Evolutionary conservation across 2,113 vertebrate species (phyloP).

Genomic region (Aix galericulata): DNA sequence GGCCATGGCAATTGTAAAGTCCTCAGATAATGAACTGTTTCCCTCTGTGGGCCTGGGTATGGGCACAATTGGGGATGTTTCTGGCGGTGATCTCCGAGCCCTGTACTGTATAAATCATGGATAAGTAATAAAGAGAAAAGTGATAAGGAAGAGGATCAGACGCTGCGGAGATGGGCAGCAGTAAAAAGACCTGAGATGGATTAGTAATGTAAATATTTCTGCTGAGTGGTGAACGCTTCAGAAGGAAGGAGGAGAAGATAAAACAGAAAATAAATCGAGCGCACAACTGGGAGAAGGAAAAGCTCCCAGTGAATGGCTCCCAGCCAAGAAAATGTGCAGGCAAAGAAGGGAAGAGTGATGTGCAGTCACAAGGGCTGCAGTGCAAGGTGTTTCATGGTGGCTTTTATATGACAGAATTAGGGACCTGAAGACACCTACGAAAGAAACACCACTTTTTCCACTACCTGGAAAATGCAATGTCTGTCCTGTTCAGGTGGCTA

Average conservation of each 20-base stretch:
- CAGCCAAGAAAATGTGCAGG: not conserved
- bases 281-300: not conserved
- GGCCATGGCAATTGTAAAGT: not conserved
- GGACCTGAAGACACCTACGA: not conserved
- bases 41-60: not conserved
- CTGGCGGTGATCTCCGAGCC: not conserved
- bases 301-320: not conserved
- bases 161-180: not conserved
- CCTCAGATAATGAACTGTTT: not conserved
- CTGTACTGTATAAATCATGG: not conserved
- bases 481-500: not conserved
- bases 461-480: not conserved
- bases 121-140: not conserved
- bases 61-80: not conserved
- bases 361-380: not conserved
- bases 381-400: not conserved
- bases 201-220: not conserved
- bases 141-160: not conserved
- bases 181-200: not conserved
- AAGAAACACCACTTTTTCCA: not conserved
- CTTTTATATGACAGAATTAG: not conserved
- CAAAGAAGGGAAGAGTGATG: not conserved
- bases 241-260: not conserved
- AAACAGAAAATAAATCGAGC: not conserved
- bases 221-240: not conserved